Evolutionary conservation across 1,140 invertebrate species (phyloP), one percentile per base, ranked within the genome.

Genomic region (Aporrectodea caliginosa): DNA sequence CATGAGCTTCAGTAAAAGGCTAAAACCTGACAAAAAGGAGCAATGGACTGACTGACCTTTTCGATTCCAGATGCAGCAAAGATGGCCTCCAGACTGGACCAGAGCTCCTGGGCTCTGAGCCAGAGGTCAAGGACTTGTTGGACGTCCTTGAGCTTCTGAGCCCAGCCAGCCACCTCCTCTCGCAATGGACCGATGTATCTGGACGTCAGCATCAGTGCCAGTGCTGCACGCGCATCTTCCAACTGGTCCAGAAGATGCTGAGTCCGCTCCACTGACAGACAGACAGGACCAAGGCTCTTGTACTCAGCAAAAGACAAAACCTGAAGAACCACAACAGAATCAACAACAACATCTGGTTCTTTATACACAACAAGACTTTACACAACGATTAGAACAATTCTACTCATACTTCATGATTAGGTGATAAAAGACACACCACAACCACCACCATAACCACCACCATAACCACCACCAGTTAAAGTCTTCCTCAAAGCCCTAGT

Each of bases 91-190:
- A 88, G 81, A 81, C 87, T 86, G 77, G 87, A 86, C 88, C 88
- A 89, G 6, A 88, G 77, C 75, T 88, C 86, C 80, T 89, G 88
- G 30, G 88, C 88, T 79, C 88, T 86, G 31, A 88, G 80, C 88
- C 88, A 89, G 79, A 87, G 77, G 81, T 89, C 87, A 72, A 89
- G 80, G 31, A 88, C 85, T 74, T 88, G 85, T 0, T 84, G 84
- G 30, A 89, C 87, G 34, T 88, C 87, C 83, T 88, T 88, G 75
- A 89, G 82, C 80, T 89, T 89, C 81, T 88, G 87, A 16, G 87
- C 86, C 87, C 88, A 88, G 6, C 83, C 83, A 0, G 87, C 86
- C n/a, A 87, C 87, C 75, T 88, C 87, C 75, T 88, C 87, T 75
- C 87, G 69, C 71, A 89, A 80, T 35, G 87, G 87, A 30, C 85